A percentile compares a stretch with the other conserved stretches of the same genome.
Conservation (phyloP, 2,113 vertebrate genomes). For the Petroica traversi region DNA sequence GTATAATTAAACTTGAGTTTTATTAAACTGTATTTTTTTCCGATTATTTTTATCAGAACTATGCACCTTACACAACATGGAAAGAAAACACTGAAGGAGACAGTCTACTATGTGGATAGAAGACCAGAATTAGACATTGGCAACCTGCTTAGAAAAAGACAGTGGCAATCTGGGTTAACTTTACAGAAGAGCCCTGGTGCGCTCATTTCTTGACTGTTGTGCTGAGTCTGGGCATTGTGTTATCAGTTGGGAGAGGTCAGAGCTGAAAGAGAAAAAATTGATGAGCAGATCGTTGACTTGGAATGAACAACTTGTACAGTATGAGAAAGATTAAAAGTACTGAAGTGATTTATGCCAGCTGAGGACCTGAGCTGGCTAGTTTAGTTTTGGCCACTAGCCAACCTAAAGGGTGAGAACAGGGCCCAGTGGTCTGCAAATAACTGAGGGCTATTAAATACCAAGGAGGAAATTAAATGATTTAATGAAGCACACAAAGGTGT, state of each 20-base stretch:
- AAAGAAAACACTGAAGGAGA: not conserved
- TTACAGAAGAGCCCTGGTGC: not conserved
- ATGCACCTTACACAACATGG: not conserved
- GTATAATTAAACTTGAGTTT: not conserved
- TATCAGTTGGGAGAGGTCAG: not conserved
- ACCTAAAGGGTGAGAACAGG: constrained; percentile 10
- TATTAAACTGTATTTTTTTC: not conserved
- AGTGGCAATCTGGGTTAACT: not conserved
- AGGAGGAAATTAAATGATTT: constrained; percentile 52
- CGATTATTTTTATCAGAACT: not conserved
- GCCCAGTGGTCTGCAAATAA: constrained; percentile 27
- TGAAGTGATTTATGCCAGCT: constrained; percentile 25
- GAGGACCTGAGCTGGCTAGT: constrained; percentile 30
- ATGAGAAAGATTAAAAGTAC: constrained; percentile 1
- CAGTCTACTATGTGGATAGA: not conserved
- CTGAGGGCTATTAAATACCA: constrained; percentile 29
- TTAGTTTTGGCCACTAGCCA: constrained; percentile 49
- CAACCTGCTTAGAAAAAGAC: not conserved
- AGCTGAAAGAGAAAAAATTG: constrained; percentile 7
- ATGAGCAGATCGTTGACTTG: not conserved
- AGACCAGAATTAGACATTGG: not conserved
- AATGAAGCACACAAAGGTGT: constrained; percentile 46
- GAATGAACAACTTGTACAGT: not conserved
- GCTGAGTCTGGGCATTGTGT: not conserved
- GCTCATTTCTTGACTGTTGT: not conserved